Evolutionary conservation across 2,888 invertebrate genomes (phyloP).

Genomic region (Eristalis intricaria): DNA sequence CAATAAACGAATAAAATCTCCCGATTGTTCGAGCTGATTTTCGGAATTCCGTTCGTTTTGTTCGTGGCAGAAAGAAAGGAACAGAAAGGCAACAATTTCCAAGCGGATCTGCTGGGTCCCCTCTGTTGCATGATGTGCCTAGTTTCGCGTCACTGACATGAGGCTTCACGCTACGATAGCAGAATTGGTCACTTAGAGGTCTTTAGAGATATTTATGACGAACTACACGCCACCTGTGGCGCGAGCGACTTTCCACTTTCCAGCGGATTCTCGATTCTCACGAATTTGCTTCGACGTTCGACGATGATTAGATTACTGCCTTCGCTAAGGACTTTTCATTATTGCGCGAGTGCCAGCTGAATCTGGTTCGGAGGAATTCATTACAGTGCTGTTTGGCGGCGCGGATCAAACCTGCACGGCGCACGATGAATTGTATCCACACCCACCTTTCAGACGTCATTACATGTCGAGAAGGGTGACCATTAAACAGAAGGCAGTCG

Average conservation of each 20-base stretch:
- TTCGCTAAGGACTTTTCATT: slow-evolving; percentile 32
- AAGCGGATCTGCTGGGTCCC: slow-evolving; percentile 28
- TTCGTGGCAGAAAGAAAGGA: slow-evolving; percentile 17
- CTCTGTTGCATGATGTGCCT: slow-evolving; percentile 15
- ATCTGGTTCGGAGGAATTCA: slow-evolving; percentile 43
- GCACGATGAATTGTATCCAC: slow-evolving; percentile 52
- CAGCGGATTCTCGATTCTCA: slow-evolving; percentile 9
- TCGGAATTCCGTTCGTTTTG: slow-evolving; percentile 52
- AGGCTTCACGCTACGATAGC: slow-evolving; percentile 17
- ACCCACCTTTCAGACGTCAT: slow-evolving; percentile 50
- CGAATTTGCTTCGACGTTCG: slow-evolving; percentile 9
- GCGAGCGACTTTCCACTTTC: slow-evolving; percentile 26
- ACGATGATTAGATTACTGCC: slow-evolving; percentile 24
- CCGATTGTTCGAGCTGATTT: slow-evolving; percentile 61
- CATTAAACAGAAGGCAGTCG: slow-evolving; percentile 29
- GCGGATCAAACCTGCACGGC: slow-evolving; percentile 10
- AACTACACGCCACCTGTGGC: slow-evolving; percentile 43
- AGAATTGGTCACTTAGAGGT: slow-evolving; percentile 59
- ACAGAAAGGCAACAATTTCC: slow-evolving; percentile 38
- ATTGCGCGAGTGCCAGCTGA: slow-evolving; percentile 39
- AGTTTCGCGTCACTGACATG: slow-evolving; percentile 4
- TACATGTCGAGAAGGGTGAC: slow-evolving; percentile 5
- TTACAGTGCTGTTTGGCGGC: slow-evolving; percentile 25
- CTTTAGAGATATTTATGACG: slow-evolving; percentile 56
- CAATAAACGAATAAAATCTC: slow-evolving; percentile 69